phyloP scores from a whole-genome alignment of 1,140 invertebrate genomes.

The Papilio glaucus region DNA sequence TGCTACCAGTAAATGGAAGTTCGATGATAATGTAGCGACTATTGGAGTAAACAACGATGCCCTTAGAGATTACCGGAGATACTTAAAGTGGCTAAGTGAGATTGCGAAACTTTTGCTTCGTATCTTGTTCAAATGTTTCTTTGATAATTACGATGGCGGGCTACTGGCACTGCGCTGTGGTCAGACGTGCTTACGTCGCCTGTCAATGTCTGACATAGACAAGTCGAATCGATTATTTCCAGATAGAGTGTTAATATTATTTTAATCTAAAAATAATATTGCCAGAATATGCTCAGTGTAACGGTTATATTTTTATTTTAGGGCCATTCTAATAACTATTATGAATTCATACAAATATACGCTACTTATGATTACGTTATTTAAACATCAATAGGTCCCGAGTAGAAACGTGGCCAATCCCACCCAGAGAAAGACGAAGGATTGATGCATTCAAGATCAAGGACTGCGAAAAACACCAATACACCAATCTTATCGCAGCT shows the following conservation, averaged over 20 bases:
- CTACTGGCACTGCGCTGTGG: neutral
- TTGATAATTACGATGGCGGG: slow-evolving; percentile 18
- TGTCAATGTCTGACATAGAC: slow-evolving; percentile 25
- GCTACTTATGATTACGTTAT: too few relatives aligned
- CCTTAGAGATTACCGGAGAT: slow-evolving; percentile 63
- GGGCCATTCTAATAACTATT: too few relatives aligned
- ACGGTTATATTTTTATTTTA: too few relatives aligned
- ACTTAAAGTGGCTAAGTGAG: slow-evolving; percentile 57
- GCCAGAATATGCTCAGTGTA: too few relatives aligned
- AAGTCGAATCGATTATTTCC: neutral
- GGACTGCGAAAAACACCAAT: too few relatives aligned
- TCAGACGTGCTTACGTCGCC: slow-evolving; percentile 4
- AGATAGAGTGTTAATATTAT: neutral
- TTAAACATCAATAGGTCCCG: too few relatives aligned
- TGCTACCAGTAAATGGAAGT: slow-evolving; percentile 57
- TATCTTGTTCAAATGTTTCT: slow-evolving; percentile 20
- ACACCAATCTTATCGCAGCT: too few relatives aligned
- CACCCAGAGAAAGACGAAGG: too few relatives aligned
- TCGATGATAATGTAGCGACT: slow-evolving; percentile 58
- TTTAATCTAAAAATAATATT: neutral
- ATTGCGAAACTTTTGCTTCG: slow-evolving; percentile 49
- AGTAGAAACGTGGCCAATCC: too few relatives aligned
- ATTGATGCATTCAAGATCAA: too few relatives aligned
- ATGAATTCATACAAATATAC: too few relatives aligned
- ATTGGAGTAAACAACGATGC: slow-evolving; percentile 66